A percentile compares a stretch with the other conserved stretches of the same genome.
Evolutionary conservation across 2,113 vertebrate species (phyloP).

Genomic region (Triplophysa siluroides): DNA sequence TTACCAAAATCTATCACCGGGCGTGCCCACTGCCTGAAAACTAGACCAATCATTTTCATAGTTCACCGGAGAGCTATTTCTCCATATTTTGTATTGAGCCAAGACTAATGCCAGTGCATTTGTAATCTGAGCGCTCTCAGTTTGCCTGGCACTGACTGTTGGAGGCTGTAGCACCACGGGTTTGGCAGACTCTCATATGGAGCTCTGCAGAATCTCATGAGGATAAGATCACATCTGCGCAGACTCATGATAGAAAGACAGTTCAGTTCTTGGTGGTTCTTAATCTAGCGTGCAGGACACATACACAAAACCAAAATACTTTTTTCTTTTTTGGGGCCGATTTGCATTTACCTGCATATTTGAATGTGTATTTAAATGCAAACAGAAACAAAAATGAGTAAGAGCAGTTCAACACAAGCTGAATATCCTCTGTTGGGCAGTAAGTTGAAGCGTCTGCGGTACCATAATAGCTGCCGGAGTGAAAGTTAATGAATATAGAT

Average conservation of each 20-base stretch:
- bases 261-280: not conserved
- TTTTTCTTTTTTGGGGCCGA: not conserved
- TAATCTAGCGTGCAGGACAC: not conserved
- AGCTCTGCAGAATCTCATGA: constrained; percentile 26
- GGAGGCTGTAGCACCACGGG: constrained; percentile 6
- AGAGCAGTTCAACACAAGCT: not conserved
- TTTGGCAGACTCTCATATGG: constrained; percentile 1
- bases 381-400: not conserved
- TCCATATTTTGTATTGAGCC: constrained; percentile 3
- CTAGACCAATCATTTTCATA: not conserved
- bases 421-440: not conserved
- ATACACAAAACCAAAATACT: not conserved
- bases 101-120: constrained; percentile 8
- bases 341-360: constrained; percentile 31
- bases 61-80: constrained; percentile 7
- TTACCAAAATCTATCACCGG: not conserved
- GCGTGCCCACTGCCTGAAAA: not conserved
- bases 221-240: constrained; percentile 1
- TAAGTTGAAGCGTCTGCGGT: not conserved
- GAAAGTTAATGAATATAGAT: constrained; percentile 28
- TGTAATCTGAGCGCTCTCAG: not conserved
- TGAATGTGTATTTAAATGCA: constrained; percentile 14
- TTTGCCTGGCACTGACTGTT: constrained; percentile 6
- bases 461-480: not conserved
- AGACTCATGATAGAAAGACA: constrained; percentile 30